Conservation (phyloP, 2,113 vertebrate species). For the Pseudorhombus dupliciocellatus region DNA sequence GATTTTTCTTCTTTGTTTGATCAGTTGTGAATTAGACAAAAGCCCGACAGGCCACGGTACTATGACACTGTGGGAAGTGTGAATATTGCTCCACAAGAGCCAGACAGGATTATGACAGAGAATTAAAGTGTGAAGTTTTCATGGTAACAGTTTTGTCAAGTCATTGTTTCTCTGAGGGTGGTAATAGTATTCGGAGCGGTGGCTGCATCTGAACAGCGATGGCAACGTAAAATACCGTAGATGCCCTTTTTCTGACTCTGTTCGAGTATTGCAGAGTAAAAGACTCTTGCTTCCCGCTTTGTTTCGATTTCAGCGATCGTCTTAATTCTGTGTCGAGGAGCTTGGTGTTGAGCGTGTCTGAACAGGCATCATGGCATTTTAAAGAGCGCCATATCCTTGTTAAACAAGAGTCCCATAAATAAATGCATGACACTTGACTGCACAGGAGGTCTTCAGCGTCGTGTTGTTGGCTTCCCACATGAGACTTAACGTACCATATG, state of each 20-base stretch:
- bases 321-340: slow-evolving; percentile 18
- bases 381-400: slow-evolving; percentile 50
- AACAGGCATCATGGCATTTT: slow-evolving; percentile 39
- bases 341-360: slow-evolving; percentile 38
- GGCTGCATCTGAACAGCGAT: slow-evolving; percentile 30
- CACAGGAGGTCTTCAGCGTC: slow-evolving; percentile 58
- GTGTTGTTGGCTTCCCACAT: slow-evolving; percentile 52
- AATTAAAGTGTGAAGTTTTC: slow-evolving; percentile 40
- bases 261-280: slow-evolving; percentile 18
- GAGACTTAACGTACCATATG: slow-evolving; percentile 52
- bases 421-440: slow-evolving; percentile 63
- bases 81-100: slow-evolving; percentile 36
- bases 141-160: slow-evolving; percentile 47
- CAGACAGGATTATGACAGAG: slow-evolving; percentile 49
- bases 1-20: slow-evolving; percentile 13
- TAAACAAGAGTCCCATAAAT: slow-evolving; percentile 66
- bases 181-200: slow-evolving; percentile 29
- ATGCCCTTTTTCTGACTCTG: background rate
- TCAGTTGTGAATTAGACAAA: slow-evolving; percentile 15
- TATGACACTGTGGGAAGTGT: slow-evolving; percentile 42
- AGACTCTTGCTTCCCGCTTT: slow-evolving; percentile 14
- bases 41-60: slow-evolving; percentile 26
- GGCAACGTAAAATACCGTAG: slow-evolving; percentile 5
- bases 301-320: slow-evolving; percentile 9
- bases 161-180: slow-evolving; percentile 47